phyloP scores from a whole-genome alignment of 2,888 invertebrate genomes.

The Amblyjoppa fuscipennis region DNA sequence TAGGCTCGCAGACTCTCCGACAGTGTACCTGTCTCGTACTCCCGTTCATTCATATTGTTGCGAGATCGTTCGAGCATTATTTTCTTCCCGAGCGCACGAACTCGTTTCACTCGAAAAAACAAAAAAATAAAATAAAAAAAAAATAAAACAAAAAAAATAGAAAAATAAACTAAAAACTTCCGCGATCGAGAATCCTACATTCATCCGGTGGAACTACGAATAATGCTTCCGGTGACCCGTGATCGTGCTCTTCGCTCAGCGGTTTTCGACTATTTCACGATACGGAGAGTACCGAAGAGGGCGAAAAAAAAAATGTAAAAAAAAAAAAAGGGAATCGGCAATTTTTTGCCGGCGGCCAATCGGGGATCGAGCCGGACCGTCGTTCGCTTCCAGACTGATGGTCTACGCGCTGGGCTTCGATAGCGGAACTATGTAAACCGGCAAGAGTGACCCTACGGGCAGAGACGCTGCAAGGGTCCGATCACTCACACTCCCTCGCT shows the following conservation, averaged over 20 bases:
- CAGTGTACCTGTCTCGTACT: background rate
- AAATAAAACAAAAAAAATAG: background rate
- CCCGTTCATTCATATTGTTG: constrained; percentile 10
- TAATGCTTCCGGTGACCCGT: constrained; percentile 22
- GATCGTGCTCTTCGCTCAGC: constrained; percentile 4
- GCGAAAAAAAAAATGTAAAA: background rate
- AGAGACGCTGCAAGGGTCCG: constrained; percentile 19
- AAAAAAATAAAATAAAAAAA: background rate
- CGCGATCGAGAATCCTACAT: background rate
- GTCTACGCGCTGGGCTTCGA: constrained; percentile 31
- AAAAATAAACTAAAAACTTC: constrained; percentile 6
- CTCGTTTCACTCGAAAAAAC: background rate
- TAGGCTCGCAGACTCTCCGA: constrained; percentile 30
- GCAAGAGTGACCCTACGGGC: constrained; percentile 60
- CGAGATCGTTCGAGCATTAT: constrained; percentile 40
- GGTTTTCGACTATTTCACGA: background rate
- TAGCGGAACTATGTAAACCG: background rate
- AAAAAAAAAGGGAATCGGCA: constrained; percentile 12
- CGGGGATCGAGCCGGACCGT: constrained; percentile 39
- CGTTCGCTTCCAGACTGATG: constrained; percentile 42
- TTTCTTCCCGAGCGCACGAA: constrained; percentile 20
- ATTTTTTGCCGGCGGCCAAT: constrained; percentile 49
- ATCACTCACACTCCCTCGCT: constrained; percentile 21
- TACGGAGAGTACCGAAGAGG: constrained; percentile 18
- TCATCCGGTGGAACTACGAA: background rate